phyloP scores from a whole-genome alignment of 2,888 invertebrate species.

The Tortricodes alternella region DNA sequence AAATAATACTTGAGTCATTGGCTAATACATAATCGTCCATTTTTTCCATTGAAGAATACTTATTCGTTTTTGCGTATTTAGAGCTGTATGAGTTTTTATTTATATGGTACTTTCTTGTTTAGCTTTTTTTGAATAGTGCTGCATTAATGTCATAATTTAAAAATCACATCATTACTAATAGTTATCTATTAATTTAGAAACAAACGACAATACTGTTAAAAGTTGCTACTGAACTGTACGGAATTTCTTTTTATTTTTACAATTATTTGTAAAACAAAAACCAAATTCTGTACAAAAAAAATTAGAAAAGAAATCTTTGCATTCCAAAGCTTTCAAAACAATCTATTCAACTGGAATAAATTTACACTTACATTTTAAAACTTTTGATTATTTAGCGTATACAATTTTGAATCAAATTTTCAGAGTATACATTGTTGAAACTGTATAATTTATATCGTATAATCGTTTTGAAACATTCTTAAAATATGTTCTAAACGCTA shows the following conservation, averaged over 20 bases:
- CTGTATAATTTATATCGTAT: constrained; percentile 70
- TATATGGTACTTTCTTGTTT: too few species aligned
- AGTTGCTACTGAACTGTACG: neutral
- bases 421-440: constrained; percentile 52
- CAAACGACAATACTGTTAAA: neutral
- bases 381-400: constrained; percentile 58
- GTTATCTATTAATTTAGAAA: neutral
- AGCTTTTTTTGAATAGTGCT: too few species aligned
- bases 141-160: neutral
- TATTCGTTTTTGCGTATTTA: too few species aligned
- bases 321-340: constrained; percentile 25
- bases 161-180: neutral
- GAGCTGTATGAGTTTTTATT: too few species aligned
- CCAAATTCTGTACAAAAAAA: neutral
- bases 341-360: constrained; percentile 40
- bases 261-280: neutral
- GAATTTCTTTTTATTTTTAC: too few species aligned
- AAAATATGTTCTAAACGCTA: constrained; percentile 45
- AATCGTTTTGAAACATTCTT: constrained; percentile 48
- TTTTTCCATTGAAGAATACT: too few species aligned
- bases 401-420: constrained; percentile 69
- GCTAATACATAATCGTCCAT: too few species aligned
- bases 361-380: constrained; percentile 48
- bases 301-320: neutral
- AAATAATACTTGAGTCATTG: neutral